Evolutionary conservation across 2,888 invertebrate species (phyloP), one percentile per base, ranked within the genome.

Genomic region (Xestia c-nigrum): DNA sequence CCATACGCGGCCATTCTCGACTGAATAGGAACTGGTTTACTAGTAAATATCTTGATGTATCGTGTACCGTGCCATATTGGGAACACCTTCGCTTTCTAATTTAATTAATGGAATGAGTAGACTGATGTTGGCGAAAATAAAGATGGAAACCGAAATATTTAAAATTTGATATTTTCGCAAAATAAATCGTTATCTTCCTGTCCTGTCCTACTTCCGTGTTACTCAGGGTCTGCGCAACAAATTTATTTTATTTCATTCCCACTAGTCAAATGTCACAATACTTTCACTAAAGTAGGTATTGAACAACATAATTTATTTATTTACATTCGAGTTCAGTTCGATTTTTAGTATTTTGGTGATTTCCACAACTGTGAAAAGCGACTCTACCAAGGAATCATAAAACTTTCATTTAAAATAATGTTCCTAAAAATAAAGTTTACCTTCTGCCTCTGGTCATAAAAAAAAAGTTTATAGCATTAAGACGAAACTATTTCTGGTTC

Each of bases 11-110:
- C 50, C 73, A 38, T 65, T 57, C 79, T 43, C 57, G 43, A 38
- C 63, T 71, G 67, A 69, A 65, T 82, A 83, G 63, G 50, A 83
- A 83, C 81, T 50, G 31, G 81, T 74, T 81, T 57, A 5, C 24
- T 46, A 38, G 14, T 57, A 40, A 57, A 55, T 59, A 81, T 76
- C 61, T 76, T 67, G 50, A 59, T 65, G 68, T 43, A n/a, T 43
- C 5, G 47, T 67, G 61, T 31, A 24, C 55, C 4, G 47, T 75
- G 10, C 71, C 71, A n/a, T 82, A 77, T 52, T 71, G n/a, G 43
- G 61, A 38, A 55, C 65, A 66, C 55, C 24, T 78, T 65, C 69
- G n/a, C 72, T 82, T 81, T 82, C 78, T 77, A 50, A 72, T 72
- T 14, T 24, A 66, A 31, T 80, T 16, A 57, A 24, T 46, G 9